Percentiles rank a stretch among this genome's conserved stretches.
Evolutionary conservation across 2,113 vertebrate species (phyloP).

Genomic region (Physeter macrocephalus): DNA sequence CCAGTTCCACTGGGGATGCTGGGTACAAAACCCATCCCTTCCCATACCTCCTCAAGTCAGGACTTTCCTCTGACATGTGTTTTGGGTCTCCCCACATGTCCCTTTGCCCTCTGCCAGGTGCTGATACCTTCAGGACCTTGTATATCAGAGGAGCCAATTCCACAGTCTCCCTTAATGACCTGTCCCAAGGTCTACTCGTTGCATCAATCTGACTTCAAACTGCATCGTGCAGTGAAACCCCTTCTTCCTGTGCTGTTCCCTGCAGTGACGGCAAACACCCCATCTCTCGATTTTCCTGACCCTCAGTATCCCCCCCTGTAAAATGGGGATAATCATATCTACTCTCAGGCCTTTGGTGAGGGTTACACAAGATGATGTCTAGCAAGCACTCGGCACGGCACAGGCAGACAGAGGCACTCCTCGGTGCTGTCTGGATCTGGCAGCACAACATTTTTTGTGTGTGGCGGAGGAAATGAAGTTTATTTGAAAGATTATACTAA

Average conservation of each 20-base stretch:
- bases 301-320: neutral
- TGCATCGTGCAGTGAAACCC: neutral
- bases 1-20: neutral
- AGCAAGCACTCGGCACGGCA: neutral
- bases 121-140: neutral
- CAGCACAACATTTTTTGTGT: no score
- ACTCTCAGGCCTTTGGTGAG: neutral
- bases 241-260: neutral
- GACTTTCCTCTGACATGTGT: neutral
- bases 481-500: neutral
- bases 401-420: neutral
- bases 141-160: neutral
- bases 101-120: neutral
- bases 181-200: neutral
- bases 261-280: neutral
- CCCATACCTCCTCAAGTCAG: neutral
- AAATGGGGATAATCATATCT: neutral
- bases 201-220: neutral
- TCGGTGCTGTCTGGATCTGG: neutral
- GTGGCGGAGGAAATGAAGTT: neutral
- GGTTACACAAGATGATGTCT: neutral
- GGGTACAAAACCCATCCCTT: neutral
- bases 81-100: neutral
- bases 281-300: neutral
- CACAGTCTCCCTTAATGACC: neutral